Base-by-base conservation (phyloP, 1,140 invertebrate species). In the Zeugodacus cucurbitae region DNA sequence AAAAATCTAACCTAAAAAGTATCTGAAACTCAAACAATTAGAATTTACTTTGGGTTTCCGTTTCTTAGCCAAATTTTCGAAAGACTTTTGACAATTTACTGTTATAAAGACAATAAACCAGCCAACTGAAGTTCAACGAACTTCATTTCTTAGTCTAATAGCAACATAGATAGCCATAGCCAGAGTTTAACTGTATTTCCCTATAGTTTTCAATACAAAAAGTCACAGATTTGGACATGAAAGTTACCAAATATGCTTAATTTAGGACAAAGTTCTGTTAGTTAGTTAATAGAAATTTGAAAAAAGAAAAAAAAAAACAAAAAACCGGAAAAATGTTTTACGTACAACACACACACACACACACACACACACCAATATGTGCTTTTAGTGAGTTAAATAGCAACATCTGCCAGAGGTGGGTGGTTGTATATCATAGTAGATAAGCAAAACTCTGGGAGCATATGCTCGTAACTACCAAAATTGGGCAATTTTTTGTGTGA, bases 231-330 rank as follows among this genome's bases (percentile, higher is more conserved):
- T 82, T 82, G 74, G 74, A 20, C 74, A 82, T 29, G 41, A 82
- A 82, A 82, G 74, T 34, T 82, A 20, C 22, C 74, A 82, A 82
- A 48, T 48, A 20, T 82, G 41, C 74, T 82, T 82, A 82, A 82
- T 41, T 82, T 82, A 82, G 74, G 34, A 82, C 74, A 82, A 48
- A 82, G 41, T 82, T 48, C 74, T 44, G 74, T 54, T 82, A 48
- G 74, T 22, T 34, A 26, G 74, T 82, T 82, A 82, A 41, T 22
- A n/a, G 11, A n/a, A 82, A 37, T 26, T 11, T 48, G 22, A 26
- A 82, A 82, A 82, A 70, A 0, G 37, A n/a, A 20, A 20, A 10
- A 54, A 41, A 41, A 32, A 5, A 37, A 41, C 34, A n/a, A 34
- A 74, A 29, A 82, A 48, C 41, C 5, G 26, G 41, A 82, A 48